Evolutionary conservation across 2,113 vertebrate species (phyloP).

Genomic region (Pycnonotus jocosus): DNA sequence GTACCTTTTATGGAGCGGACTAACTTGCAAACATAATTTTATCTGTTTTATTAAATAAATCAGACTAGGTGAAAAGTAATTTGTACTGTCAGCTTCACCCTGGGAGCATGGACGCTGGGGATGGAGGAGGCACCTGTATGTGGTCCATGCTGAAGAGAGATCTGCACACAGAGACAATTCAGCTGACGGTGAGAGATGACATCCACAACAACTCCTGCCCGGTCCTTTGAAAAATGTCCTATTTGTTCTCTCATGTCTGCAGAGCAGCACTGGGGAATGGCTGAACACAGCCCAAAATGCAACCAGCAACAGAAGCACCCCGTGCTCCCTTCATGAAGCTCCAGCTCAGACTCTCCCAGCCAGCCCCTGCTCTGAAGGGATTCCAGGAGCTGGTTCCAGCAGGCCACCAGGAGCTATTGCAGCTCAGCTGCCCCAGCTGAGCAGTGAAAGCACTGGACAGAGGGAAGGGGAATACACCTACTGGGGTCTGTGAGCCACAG

Average conservation of each 20-base stretch:
- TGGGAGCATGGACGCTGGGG: not conserved
- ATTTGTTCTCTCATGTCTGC: not conserved
- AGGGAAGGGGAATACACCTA: not conserved
- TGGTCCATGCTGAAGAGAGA: not conserved
- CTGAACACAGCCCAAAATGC: not conserved
- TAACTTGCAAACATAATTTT: not conserved
- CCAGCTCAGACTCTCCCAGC: not conserved
- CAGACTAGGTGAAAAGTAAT: not conserved
- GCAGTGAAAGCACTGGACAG: not conserved
- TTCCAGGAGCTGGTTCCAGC: not conserved
- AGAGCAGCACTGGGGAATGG: not conserved
- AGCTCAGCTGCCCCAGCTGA: not conserved
- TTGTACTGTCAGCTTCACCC: not conserved
- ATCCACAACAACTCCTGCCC: accelerated
- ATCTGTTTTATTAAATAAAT: not conserved
- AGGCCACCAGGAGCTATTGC: accelerated
- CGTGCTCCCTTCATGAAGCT: accelerated
- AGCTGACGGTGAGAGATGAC: not conserved
- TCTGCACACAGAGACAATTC: not conserved
- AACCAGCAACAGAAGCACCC: accelerated
- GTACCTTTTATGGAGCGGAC: not conserved
- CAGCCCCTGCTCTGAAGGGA: not conserved
- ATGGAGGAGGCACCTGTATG: accelerated
- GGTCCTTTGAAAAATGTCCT: not conserved
- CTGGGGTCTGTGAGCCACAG: not conserved